Conservation (phyloP, 1,140 invertebrate genomes). For the Ylistrum balloti region DNA sequence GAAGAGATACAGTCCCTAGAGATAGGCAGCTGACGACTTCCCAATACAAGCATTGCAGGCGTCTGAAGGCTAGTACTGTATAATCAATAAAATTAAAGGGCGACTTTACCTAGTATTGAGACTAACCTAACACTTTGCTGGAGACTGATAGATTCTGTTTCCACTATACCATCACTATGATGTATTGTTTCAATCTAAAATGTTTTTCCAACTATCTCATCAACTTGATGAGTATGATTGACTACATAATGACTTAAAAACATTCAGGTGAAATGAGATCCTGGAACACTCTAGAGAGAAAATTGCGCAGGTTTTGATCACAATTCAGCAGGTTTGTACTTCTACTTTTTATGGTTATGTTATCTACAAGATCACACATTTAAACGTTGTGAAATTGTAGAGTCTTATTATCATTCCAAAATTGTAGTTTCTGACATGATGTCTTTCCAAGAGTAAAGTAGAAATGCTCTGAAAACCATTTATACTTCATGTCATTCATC, state of each 20-base stretch:
- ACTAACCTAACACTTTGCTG: background rate
- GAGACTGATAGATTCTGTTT: background rate
- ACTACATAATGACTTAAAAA: background rate
- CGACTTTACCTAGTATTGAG: background rate
- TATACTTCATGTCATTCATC: no score
- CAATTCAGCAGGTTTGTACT: no score
- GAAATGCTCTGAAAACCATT: no score
- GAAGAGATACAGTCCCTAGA: background rate
- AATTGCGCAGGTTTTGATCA: no score
- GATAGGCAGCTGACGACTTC: background rate
- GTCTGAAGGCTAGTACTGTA: background rate
- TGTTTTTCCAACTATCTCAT: background rate
- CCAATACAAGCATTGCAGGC: background rate
- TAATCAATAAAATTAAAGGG: background rate
- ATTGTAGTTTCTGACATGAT: no score
- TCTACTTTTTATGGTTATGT: no score
- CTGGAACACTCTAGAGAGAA: no score
- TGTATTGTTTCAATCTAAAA: conserved; percentile 18
- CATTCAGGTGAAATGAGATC: no score
- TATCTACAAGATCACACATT: no score
- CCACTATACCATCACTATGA: background rate
- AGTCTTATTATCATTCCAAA: no score
- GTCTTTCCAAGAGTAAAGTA: no score
- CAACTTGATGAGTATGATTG: background rate
- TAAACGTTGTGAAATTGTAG: no score